Evolutionary conservation across 2,113 vertebrate species (phyloP).

Genomic region (Scomber colias): DNA sequence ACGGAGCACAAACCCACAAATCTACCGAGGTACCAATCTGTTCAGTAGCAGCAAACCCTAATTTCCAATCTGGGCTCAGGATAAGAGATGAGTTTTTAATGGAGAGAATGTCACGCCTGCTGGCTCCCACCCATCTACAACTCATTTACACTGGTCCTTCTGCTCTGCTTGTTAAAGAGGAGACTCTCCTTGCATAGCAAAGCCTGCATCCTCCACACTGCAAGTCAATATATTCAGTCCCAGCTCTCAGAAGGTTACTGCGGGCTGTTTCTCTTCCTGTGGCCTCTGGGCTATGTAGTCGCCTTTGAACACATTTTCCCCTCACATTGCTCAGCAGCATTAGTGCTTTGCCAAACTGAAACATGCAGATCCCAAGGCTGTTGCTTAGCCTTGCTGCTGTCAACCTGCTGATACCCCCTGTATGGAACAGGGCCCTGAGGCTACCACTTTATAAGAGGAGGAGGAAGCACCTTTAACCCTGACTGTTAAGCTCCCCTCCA

Average conservation of each 20-base stretch:
- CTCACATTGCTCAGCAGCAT: conserved; percentile 53
- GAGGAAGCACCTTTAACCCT: conserved; percentile 63
- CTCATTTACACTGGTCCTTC: conserved; percentile 62
- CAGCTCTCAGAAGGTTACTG: conserved; percentile 54
- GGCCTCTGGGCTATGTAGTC: conserved; percentile 44
- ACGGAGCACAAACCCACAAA: conserved; percentile 50
- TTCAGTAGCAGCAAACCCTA: conserved; percentile 44
- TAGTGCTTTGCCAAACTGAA: conserved; percentile 38
- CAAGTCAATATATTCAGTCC: conserved; percentile 17
- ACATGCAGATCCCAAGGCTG: conserved; percentile 43
- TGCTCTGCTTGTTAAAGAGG: conserved; percentile 53
- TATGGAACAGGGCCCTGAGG: conserved; percentile 45
- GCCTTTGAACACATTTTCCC: conserved; percentile 52
- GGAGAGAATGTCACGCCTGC: conserved; percentile 72
- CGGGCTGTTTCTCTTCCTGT: conserved; percentile 46
- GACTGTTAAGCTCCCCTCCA: conserved; percentile 17
- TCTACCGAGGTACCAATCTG: conserved; percentile 48
- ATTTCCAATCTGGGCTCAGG: conserved; percentile 64
- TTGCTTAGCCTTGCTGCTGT: conserved; percentile 56
- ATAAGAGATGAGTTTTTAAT: conserved; percentile 76
- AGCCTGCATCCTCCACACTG: conserved; percentile 42
- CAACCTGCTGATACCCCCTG: conserved; percentile 33
- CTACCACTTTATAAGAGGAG: conserved; percentile 29
- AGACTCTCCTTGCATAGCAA: conserved; percentile 47
- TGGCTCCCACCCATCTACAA: conserved; percentile 62